Evolutionary conservation across 53 echinoderm and acorn worm genomes (phyloP).

Genomic region (Echinometra lucunter): DNA sequence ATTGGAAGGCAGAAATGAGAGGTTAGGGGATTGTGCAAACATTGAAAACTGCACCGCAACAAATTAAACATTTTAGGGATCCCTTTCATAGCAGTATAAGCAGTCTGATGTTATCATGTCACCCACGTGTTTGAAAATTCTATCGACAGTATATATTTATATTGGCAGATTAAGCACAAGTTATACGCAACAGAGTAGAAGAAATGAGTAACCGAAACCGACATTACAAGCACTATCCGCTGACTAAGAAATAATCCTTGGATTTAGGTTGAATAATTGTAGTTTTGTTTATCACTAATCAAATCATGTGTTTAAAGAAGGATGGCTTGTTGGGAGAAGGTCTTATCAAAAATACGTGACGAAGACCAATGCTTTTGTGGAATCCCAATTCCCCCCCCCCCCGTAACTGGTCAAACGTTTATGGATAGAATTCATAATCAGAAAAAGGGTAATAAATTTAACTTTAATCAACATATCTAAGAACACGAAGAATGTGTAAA

Average conservation of each 20-base stretch:
- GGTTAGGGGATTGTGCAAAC: too few relatives aligned
- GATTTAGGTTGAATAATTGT: background rate
- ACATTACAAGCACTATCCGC: background rate
- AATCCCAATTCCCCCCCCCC: background rate
- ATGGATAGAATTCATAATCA: background rate
- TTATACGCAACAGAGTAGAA: background rate
- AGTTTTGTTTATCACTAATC: background rate
- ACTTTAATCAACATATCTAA: background rate
- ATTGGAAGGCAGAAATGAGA: too few relatives aligned
- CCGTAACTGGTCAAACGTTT: background rate
- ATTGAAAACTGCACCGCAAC: too few relatives aligned
- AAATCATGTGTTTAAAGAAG: background rate
- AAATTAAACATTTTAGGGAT: too few relatives aligned
- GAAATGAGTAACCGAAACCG: background rate
- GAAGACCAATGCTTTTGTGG: background rate
- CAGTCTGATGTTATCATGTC: background rate
- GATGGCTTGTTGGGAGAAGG: background rate
- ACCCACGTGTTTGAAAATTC: background rate
- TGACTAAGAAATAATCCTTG: background rate
- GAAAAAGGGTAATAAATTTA: background rate
- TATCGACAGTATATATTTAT: background rate
- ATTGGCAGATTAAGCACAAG: background rate
- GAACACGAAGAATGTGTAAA: background rate
- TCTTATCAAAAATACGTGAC: background rate
- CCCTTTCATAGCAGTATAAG: too few relatives aligned